These are phyloP conservation scores for Myzus persicae DNA, from an alignment of 1,140 invertebrate genomes.

Conservation along the genomic window DNA sequence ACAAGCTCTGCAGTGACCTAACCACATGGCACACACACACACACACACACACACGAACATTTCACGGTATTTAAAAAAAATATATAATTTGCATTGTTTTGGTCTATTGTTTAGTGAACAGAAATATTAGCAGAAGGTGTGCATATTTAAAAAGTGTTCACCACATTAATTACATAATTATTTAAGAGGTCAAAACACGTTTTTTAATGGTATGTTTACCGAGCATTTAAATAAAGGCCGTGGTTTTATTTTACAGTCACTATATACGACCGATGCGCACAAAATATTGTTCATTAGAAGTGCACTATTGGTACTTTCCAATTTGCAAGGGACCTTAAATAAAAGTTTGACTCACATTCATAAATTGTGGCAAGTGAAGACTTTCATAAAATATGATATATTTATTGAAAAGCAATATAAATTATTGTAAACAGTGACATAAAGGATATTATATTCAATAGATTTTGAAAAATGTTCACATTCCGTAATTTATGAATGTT, in stretches of 20 bases:
- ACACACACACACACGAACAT: not conserved
- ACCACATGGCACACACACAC: not conserved
- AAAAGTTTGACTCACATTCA: too few relatives aligned
- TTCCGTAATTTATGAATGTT: too few relatives aligned
- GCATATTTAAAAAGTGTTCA: not conserved
- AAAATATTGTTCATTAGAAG: not conserved
- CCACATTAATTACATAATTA: not conserved
- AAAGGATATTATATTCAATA: too few relatives aligned
- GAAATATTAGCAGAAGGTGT: not conserved
- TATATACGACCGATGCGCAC: not conserved
- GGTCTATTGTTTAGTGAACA: not conserved
- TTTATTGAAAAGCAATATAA: too few relatives aligned
- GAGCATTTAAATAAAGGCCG: not conserved
- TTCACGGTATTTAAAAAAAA: too few relatives aligned
- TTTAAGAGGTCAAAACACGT: not conserved
- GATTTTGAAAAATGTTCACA: too few relatives aligned
- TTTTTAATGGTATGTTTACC: not conserved
- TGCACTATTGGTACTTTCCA: too few relatives aligned
- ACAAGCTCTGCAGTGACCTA: not conserved
- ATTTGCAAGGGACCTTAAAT: too few relatives aligned
- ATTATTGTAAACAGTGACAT: too few relatives aligned
- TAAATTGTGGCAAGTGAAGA: too few relatives aligned
- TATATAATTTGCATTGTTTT: not conserved
- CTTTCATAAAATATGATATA: too few relatives aligned
- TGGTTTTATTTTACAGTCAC: not conserved